Base-by-base conservation (phyloP, 2,888 invertebrate species). In the Neocrepidodera transversa region DNA sequence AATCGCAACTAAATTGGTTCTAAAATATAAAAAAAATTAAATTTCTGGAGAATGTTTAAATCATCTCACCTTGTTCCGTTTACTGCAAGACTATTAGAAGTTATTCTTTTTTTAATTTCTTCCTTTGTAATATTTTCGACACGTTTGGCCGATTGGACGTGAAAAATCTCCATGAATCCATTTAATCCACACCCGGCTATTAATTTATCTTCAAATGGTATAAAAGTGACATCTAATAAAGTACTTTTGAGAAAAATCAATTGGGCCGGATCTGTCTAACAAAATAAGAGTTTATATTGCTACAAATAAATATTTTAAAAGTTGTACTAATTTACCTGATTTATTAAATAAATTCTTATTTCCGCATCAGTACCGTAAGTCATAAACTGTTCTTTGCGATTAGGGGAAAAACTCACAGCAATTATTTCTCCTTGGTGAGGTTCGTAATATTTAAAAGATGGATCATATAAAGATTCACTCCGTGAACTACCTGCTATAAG, bases 321-420 rank as follows among this genome's bases (percentile, higher is more conserved):
- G 2, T 28, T 10, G 28, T 55, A n/a, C 13, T 14, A 40, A 40
- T 30, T 50, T 70, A 79, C 80, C 70, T 80, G 79, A 26, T 73
- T 75, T 14, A 78, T 64, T 28, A 78, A 38, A 63, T 80, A 81
- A 28, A 80, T 72, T 61, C 78, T 68, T 30, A 80, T 75, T 70
- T 80, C 79, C 6, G 74, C 74, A 62, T 80, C 79, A 6, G 75
- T 75, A 6, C 73, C 77, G 49, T 68, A 73, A 2, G 79, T 76
- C 58, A 79, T 63, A 67, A 81, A 81, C 70, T 79, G 73, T 42
- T 80, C 78, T 38, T 73, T 75, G 5, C 74, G 69, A 56, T 76
- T 75, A 2, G 78, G 77, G 0, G 80, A 79, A 64, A 77, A 79
- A 43, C 64, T 64, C 11, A 80, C 65, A 1, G 70, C 67, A 7